These are phyloP conservation scores for Datnioides undecimradiatus DNA, from an alignment of 2,113 vertebrate genomes.

Conservation along the genomic window DNA sequence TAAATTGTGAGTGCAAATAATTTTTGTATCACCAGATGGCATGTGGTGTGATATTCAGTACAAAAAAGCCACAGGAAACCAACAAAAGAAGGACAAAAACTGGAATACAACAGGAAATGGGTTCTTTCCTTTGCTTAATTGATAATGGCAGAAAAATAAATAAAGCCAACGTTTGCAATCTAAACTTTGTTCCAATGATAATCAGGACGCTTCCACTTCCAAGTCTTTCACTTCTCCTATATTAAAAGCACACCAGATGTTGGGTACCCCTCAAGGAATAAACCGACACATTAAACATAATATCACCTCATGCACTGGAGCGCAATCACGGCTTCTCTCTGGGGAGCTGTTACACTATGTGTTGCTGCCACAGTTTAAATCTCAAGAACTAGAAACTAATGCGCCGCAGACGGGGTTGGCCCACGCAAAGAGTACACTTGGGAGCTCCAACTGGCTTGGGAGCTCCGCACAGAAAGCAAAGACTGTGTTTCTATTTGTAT, in stretches of 20 bases:
- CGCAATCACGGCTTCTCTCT: constrained; percentile 74
- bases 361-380: constrained; percentile 76
- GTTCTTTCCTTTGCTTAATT: background rate
- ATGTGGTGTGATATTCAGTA: background rate
- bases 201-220: too few species aligned
- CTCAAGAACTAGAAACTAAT: constrained; percentile 73
- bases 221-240: too few species aligned
- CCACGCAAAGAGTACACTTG: constrained; percentile 61
- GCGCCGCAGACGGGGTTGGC: constrained; percentile 48
- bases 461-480: constrained; percentile 28
- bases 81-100: background rate
- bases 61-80: constrained; percentile 3
- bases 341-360: constrained; percentile 76
- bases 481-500: constrained; percentile 34
- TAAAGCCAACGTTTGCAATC: constrained; percentile 5
- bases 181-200: constrained; percentile 18
- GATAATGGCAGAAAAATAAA: constrained; percentile 11
- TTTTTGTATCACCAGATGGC: background rate
- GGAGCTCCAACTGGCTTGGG: constrained; percentile 41
- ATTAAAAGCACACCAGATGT: constrained; percentile 77
- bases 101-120: constrained; percentile 21
- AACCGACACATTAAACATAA: constrained; percentile 82
- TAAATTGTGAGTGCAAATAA: background rate
- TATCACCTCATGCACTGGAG: constrained; percentile 76
- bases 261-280: constrained; percentile 76